A percentile compares a stretch with the other conserved stretches of the same genome.
phyloP scores from a whole-genome alignment of 2,113 vertebrate genomes.

The Microtus pennsylvanicus region DNA sequence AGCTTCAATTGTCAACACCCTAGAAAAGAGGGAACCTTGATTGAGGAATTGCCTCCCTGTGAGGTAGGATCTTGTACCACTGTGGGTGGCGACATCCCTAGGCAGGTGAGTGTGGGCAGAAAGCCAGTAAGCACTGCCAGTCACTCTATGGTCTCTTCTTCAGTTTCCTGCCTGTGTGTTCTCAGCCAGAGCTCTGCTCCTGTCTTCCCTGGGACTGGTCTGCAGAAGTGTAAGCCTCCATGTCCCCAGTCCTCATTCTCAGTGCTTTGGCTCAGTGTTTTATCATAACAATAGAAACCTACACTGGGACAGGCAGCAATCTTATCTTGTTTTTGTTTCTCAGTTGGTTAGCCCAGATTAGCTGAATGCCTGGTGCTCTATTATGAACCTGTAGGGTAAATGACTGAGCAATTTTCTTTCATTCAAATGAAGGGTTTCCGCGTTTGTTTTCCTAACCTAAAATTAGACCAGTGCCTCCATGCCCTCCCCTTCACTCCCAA shows the following conservation, averaged over 20 bases:
- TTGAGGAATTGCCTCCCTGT: not conserved
- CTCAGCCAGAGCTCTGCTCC: not conserved
- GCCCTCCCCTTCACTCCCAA: slow-evolving; percentile 15
- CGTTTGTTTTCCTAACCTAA: slow-evolving; percentile 38
- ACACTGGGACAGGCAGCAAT: not conserved
- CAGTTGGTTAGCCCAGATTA: not conserved
- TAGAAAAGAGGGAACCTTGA: not conserved
- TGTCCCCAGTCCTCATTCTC: accelerated
- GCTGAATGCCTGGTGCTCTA: not conserved
- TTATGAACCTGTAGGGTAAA: slow-evolving; percentile 2
- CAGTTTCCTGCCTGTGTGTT: not conserved
- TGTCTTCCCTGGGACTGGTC: no score
- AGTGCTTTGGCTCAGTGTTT: not conserved
- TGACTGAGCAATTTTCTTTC: not conserved
- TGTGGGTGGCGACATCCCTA: not conserved
- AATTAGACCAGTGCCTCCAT: not conserved
- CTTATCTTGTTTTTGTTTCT: not conserved
- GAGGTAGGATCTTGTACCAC: not conserved
- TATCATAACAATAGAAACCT: not conserved
- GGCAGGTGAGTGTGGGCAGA: not conserved
- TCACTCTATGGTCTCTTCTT: not conserved
- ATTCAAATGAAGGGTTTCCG: slow-evolving; percentile 21
- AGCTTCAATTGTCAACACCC: no score
- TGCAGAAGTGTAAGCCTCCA: no score
- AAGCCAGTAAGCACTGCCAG: no score